These are phyloP conservation scores for Habrosyne pyritoides DNA, from an alignment of 2,888 invertebrate genomes.

Conservation along the genomic window DNA sequence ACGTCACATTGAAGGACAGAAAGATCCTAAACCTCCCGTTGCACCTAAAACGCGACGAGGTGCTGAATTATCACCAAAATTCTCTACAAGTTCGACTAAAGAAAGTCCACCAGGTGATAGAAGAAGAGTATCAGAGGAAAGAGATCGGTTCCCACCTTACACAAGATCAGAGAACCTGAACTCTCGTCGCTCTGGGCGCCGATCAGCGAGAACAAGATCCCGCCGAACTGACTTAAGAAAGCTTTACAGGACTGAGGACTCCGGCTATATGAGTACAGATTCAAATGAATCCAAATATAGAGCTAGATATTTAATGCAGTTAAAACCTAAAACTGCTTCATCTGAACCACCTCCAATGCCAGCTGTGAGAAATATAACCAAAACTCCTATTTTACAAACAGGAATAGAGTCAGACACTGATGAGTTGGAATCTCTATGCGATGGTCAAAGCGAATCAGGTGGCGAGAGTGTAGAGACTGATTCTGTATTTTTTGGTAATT, in stretches of 20 bases:
- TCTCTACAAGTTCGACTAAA: conserved; percentile 39
- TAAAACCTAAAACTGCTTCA: conserved; percentile 59
- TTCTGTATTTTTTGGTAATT: conserved; percentile 92
- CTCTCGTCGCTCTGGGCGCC: conserved; percentile 66
- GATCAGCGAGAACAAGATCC: conserved; percentile 69
- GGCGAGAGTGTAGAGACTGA: conserved; percentile 94
- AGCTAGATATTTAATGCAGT: conserved; percentile 74
- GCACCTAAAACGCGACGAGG: conserved; percentile 68
- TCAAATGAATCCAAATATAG: conserved; percentile 85
- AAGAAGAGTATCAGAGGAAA: conserved; percentile 63
- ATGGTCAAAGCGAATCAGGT: conserved; percentile 93
- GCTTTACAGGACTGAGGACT: conserved; percentile 85
- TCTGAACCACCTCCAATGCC: conserved; percentile 49
- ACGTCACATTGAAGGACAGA: conserved; percentile 55
- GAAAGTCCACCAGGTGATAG: conserved; percentile 66
- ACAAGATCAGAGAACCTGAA: conserved; percentile 63
- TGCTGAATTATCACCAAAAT: conserved; percentile 56
- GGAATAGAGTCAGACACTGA: conserved; percentile 84
- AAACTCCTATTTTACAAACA: conserved; percentile 52
- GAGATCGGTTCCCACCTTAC: conserved; percentile 63
- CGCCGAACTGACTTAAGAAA: conserved; percentile 70
- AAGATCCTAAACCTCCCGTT: conserved; percentile 69
- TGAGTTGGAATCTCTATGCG: conserved; percentile 90
- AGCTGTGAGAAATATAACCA: conserved; percentile 43
- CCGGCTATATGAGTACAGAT: conserved; percentile 93